A percentile compares a stretch with the other conserved stretches of the same genome.
phyloP scores from a whole-genome alignment of 2,888 invertebrate genomes.

The Clistopyga incitator region DNA sequence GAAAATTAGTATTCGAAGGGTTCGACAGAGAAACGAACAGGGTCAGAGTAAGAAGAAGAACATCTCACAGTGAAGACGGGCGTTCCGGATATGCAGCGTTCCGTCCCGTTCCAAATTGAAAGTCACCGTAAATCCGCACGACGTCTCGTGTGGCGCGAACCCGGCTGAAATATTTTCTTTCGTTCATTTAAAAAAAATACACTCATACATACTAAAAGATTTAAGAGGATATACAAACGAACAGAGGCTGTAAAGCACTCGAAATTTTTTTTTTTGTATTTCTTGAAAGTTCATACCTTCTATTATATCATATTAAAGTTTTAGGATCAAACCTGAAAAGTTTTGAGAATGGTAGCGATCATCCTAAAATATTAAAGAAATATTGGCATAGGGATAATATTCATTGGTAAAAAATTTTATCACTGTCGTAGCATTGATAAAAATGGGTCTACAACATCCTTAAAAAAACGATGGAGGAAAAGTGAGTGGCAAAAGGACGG shows the following conservation, averaged over 20 bases:
- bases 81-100: slow-evolving; percentile 53
- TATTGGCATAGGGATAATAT: too few relatives aligned
- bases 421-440: too few relatives aligned
- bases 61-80: slow-evolving; percentile 25
- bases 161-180: slow-evolving; percentile 58
- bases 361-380: too few relatives aligned
- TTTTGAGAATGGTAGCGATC: too few relatives aligned
- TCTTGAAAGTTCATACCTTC: too few relatives aligned
- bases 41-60: slow-evolving; percentile 9
- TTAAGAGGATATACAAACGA: too few relatives aligned
- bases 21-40: slow-evolving; percentile 39
- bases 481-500: slow-evolving; percentile 36
- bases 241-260: too few relatives aligned
- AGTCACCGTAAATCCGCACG: slow-evolving; percentile 68
- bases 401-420: too few relatives aligned
- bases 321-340: too few relatives aligned
- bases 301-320: too few relatives aligned
- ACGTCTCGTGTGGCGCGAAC: slow-evolving; percentile 58
- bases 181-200: slow-evolving; percentile 3
- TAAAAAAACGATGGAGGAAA: slow-evolving; percentile 7
- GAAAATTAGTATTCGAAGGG: slow-evolving; percentile 63
- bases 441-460: too few relatives aligned
- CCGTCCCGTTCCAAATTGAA: slow-evolving; percentile 66
- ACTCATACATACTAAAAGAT: slow-evolving; percentile 16
- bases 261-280: too few relatives aligned